These are phyloP conservation scores for Bombus pascuorum DNA, from an alignment of 1,140 invertebrate genomes.

Conservation along the genomic window DNA sequence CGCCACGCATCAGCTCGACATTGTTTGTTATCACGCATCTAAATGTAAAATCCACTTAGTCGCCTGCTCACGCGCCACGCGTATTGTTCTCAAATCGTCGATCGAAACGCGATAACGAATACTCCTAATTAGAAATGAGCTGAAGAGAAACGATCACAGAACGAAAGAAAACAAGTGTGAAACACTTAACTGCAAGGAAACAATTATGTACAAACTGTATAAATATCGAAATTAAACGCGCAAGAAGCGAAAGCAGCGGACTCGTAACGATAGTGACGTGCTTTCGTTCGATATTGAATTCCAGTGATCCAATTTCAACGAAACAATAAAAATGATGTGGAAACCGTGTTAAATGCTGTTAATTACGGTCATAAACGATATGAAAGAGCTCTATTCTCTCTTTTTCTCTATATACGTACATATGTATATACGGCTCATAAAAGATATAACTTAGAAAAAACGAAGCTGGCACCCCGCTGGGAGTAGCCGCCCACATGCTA, in stretches of 20 bases:
- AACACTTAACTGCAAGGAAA: background rate
- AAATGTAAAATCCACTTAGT: background rate
- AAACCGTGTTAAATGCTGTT: background rate
- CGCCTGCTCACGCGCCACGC: background rate
- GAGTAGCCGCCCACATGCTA: no score
- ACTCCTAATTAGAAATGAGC: no score
- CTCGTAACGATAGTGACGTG: background rate
- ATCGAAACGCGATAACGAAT: background rate
- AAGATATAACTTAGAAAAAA: no score
- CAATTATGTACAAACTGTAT: background rate
- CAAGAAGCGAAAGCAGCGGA: background rate
- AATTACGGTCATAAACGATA: constrained; percentile 19
- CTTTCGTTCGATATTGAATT: constrained; percentile 4
- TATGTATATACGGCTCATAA: background rate
- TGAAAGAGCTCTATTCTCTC: background rate
- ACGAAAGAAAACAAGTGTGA: background rate
- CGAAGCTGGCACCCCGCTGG: no score
- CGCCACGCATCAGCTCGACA: background rate
- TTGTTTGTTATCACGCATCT: background rate
- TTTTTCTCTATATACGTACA: background rate
- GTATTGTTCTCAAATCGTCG: background rate
- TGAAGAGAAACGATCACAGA: background rate
- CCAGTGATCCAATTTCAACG: background rate
- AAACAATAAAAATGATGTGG: constrained; percentile 5
- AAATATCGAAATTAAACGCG: constrained; percentile 28